phyloP scores from a whole-genome alignment of 1,140 invertebrate genomes.

The Tenebrio molitor region DNA sequence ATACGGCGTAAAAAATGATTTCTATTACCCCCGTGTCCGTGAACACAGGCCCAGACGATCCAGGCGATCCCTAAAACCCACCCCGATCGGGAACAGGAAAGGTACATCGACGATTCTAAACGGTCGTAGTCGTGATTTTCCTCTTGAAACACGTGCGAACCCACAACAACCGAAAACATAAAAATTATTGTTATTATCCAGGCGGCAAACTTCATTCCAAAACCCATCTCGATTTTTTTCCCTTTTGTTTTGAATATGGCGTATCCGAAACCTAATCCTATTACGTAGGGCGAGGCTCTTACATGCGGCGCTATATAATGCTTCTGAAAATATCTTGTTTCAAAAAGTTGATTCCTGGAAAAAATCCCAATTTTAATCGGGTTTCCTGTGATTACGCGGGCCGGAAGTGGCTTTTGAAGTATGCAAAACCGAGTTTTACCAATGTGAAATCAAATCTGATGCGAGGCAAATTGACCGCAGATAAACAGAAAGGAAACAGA shows the following conservation, averaged over 20 bases:
- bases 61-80: conserved; percentile 58
- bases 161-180: conserved; percentile 48
- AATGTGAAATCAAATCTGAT: conserved; percentile 30
- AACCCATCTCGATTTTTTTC: conserved; percentile 47
- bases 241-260: conserved; percentile 54
- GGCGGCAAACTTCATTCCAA: conserved; percentile 43
- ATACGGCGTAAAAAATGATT: conserved; percentile 30
- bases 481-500: background rate
- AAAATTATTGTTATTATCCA: conserved; percentile 52
- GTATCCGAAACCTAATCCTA: conserved; percentile 56
- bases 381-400: background rate
- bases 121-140: conserved; percentile 55
- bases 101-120: conserved; percentile 51
- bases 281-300: conserved; percentile 54
- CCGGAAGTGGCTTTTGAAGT: background rate
- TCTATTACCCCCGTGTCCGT: conserved; percentile 57
- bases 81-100: conserved; percentile 53
- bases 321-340: conserved; percentile 50
- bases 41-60: conserved; percentile 59
- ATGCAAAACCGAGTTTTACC: background rate
- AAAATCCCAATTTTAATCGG: background rate
- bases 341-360: conserved; percentile 42
- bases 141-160: conserved; percentile 51
- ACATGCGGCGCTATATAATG: conserved; percentile 54
- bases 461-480: conserved; percentile 12